phyloP scores from a whole-genome alignment of 2,888 invertebrate species.

The Phengaris arion region DNA sequence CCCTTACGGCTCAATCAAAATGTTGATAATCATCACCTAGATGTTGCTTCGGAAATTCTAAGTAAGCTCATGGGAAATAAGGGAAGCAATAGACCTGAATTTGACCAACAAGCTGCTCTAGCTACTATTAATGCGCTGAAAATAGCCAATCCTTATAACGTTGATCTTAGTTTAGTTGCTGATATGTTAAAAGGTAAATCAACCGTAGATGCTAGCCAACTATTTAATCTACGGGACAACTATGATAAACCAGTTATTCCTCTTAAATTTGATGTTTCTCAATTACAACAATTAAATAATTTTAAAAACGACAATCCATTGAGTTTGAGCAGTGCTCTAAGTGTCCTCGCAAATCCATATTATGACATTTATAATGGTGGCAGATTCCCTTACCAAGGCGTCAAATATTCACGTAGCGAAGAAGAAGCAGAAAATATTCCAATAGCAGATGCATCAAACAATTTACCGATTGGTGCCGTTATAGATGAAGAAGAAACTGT shows the following conservation, averaged over 20 bases:
- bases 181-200: constrained; percentile 72
- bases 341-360: constrained; percentile 56
- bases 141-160: constrained; percentile 75
- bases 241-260: constrained; percentile 54
- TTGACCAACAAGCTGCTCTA: constrained; percentile 54
- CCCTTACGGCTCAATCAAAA: constrained; percentile 70
- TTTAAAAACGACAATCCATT: constrained; percentile 60
- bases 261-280: constrained; percentile 61
- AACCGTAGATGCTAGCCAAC: constrained; percentile 57
- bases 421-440: constrained; percentile 72
- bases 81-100: constrained; percentile 58
- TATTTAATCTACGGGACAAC: constrained; percentile 57
- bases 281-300: constrained; percentile 56
- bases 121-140: constrained; percentile 73
- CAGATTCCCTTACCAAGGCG: constrained; percentile 64
- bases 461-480: constrained; percentile 72
- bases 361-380: constrained; percentile 61
- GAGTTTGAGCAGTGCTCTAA: constrained; percentile 52
- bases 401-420: constrained; percentile 73
- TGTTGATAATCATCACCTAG: constrained; percentile 67
- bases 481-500: constrained; percentile 64
- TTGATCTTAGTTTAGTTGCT: constrained; percentile 70
- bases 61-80: constrained; percentile 62
- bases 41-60: constrained; percentile 60
- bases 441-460: constrained; percentile 65